Percentiles rank a stretch among this genome's conserved stretches.
Evolutionary conservation across 2,113 vertebrate genomes (phyloP).

Genomic region (Hippopotamus amphibius): DNA sequence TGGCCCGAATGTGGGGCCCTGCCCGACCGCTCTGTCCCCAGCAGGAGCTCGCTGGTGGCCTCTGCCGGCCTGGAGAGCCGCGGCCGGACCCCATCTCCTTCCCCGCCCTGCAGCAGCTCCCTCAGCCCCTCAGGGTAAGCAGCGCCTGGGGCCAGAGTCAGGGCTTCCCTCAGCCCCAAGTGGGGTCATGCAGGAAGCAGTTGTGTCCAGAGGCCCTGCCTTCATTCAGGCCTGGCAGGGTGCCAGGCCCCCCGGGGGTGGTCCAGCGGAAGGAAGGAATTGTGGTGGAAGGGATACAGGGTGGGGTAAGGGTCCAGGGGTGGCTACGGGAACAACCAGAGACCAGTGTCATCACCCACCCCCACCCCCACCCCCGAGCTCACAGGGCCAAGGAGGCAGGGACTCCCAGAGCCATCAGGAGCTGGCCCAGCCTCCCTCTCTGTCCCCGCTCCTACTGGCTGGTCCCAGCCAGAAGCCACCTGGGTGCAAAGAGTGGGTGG

Average conservation of each 20-base stretch:
- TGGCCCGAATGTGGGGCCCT: not conserved
- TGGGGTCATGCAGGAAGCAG: rapidly evolving
- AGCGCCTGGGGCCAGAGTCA: not conserved
- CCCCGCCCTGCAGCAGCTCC: constrained; percentile 87
- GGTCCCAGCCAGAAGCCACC: not conserved
- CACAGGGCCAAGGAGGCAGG: not conserved
- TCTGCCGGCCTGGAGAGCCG: constrained; percentile 90
- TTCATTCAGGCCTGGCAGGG: not conserved
- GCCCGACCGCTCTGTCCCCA: not conserved
- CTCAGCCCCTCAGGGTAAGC: constrained; percentile 91
- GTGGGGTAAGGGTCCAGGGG: not conserved
- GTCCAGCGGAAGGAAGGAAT: not conserved
- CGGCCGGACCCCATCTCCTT: constrained; percentile 89
- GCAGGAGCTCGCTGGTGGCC: constrained; percentile 89
- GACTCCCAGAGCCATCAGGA: not conserved
- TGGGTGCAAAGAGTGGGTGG: not conserved
- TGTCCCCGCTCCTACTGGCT: not conserved
- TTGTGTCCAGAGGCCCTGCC: not conserved
- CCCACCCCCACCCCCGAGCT: not conserved
- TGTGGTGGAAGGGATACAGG: constrained; percentile 39
- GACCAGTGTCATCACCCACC: not conserved
- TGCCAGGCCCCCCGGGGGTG: not conserved
- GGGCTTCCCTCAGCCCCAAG: not conserved
- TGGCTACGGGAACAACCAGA: not conserved
- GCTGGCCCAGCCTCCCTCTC: not conserved